These are phyloP conservation scores for Cydia fagiglandana DNA, from an alignment of 1,140 invertebrate species.

Conservation along the genomic window DNA sequence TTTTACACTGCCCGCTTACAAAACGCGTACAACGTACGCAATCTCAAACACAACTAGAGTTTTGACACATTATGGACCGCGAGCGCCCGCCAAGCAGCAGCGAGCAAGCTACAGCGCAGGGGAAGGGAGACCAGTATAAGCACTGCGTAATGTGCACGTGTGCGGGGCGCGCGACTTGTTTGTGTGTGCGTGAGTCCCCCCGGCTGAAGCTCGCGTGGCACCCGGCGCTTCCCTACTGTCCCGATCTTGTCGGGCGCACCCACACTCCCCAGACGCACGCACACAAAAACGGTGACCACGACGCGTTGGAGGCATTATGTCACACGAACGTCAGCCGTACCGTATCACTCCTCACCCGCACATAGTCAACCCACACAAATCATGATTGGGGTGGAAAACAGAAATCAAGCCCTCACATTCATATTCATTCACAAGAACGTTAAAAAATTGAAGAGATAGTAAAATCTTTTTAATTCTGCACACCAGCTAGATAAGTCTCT, in stretches of 20 bases:
- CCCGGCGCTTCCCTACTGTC: slow-evolving; percentile 17
- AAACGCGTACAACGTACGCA: slow-evolving; percentile 39
- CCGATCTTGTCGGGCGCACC: background rate
- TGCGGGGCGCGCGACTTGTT: slow-evolving; percentile 39
- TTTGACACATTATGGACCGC: slow-evolving; percentile 50
- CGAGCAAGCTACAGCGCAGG: slow-evolving; percentile 41
- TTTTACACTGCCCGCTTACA: slow-evolving; percentile 31
- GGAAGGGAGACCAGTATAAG: slow-evolving; percentile 39
- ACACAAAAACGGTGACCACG: background rate
- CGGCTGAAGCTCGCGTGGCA: slow-evolving; percentile 7
- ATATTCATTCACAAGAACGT: background rate
- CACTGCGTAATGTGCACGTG: slow-evolving; percentile 44
- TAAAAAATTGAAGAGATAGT: background rate
- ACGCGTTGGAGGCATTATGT: background rate
- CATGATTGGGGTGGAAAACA: slow-evolving; percentile 7
- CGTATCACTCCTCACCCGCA: background rate
- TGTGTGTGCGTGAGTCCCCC: slow-evolving; percentile 41
- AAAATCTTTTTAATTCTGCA: background rate
- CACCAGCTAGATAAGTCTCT: too few relatives aligned
- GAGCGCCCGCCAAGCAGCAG: slow-evolving; percentile 37
- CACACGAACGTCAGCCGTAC: background rate
- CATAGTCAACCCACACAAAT: background rate
- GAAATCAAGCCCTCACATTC: background rate
- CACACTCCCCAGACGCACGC: background rate
- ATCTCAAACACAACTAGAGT: slow-evolving; percentile 49